phyloP scores from a whole-genome alignment of 2,113 vertebrate genomes.

The Ammodytes marinus region DNA sequence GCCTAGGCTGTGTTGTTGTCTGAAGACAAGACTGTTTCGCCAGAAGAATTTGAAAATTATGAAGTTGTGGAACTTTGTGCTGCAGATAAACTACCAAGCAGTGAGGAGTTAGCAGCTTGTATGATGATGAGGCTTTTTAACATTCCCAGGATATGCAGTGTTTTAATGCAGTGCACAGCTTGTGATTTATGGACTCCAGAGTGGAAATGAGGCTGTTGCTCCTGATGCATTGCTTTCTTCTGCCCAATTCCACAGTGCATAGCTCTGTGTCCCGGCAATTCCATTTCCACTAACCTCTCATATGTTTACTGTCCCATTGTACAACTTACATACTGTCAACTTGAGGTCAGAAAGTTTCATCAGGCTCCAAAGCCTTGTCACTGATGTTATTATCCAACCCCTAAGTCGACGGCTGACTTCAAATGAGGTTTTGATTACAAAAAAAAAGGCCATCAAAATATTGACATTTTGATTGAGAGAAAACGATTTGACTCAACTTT shows the following conservation, averaged over 20 bases:
- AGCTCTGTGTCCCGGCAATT: not conserved
- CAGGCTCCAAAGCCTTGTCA: not conserved
- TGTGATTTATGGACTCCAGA: not conserved
- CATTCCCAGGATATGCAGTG: not conserved
- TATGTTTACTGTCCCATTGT: not conserved
- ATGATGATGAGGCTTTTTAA: not conserved
- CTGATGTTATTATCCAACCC: not conserved
- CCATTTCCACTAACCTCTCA: not conserved
- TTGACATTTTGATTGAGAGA: conserved; percentile 28
- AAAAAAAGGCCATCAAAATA: conserved; percentile 9
- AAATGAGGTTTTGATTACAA: not conserved
- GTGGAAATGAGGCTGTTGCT: not conserved
- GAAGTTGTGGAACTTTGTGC: not conserved
- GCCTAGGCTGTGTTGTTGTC: not conserved
- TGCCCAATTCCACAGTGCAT: not conserved
- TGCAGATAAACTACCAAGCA: not conserved
- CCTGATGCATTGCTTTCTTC: not conserved
- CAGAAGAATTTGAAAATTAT: not conserved
- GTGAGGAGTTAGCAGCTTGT: not conserved
- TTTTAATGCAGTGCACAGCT: not conserved
- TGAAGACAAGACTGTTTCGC: conserved; percentile 11
- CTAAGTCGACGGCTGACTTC: not conserved
- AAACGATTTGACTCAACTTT: conserved; percentile 13
- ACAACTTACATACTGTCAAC: not conserved
- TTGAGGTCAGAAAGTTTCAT: not conserved